Evolutionary conservation across 2,888 invertebrate genomes (phyloP).

Genomic region (Drosophila meridionalis): DNA sequence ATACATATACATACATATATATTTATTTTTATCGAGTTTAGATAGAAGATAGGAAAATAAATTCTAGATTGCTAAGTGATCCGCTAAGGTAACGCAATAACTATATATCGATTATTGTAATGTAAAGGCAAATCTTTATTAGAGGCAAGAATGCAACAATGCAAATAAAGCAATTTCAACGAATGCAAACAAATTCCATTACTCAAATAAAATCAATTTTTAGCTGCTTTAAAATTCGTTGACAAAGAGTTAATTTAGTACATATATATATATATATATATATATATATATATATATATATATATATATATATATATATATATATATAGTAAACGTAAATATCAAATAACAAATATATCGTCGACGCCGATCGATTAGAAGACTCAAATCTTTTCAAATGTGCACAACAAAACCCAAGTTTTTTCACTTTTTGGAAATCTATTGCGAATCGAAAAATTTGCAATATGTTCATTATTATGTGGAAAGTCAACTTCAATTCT

Average conservation of each 20-base stretch:
- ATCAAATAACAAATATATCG: too few relatives aligned
- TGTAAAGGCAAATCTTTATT: conserved; percentile 8
- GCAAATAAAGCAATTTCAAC: conserved; percentile 35
- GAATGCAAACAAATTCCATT: conserved; percentile 23
- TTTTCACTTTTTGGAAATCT: too few relatives aligned
- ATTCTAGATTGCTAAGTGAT: conserved; percentile 6
- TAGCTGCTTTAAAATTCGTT: background rate
- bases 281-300: too few relatives aligned
- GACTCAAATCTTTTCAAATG: too few relatives aligned
- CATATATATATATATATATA: too few relatives aligned
- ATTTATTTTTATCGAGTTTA: background rate
- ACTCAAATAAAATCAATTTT: background rate
- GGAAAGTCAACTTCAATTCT: too few relatives aligned
- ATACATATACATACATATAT: background rate
- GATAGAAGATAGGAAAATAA: background rate
- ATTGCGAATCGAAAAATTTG: too few relatives aligned
- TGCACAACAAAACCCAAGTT: too few relatives aligned
- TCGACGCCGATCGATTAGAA: too few relatives aligned
- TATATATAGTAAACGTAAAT: too few relatives aligned
- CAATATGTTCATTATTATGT: too few relatives aligned
- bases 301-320: too few relatives aligned
- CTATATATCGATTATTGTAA: background rate
- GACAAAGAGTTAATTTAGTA: background rate
- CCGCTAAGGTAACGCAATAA: conserved; percentile 10
- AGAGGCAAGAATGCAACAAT: conserved; percentile 15